A percentile compares a stretch with the other conserved stretches of the same genome.
phyloP scores from a whole-genome alignment of 2,797 vertebrate species.

The Typhlichthys subterraneus region DNA sequence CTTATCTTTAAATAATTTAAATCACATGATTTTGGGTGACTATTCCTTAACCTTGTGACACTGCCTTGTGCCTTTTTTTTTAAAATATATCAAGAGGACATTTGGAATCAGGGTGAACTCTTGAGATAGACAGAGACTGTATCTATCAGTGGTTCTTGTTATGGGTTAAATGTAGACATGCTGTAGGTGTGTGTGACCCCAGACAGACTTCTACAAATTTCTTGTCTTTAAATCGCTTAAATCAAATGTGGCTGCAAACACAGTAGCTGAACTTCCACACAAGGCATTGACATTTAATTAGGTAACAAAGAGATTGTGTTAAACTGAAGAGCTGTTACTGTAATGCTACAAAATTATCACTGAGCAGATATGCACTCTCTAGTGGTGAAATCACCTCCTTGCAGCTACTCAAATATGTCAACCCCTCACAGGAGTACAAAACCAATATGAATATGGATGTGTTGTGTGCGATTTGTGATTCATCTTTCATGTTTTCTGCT shows the following conservation, averaged over 20 bases:
- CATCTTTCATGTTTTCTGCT: slow-evolving; percentile 62
- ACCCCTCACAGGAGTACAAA: slow-evolving; percentile 34
- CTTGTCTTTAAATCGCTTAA: not conserved
- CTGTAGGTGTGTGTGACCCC: slow-evolving; percentile 27
- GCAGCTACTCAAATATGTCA: not conserved
- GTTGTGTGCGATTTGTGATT: slow-evolving; percentile 40
- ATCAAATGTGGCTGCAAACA: too few relatives aligned
- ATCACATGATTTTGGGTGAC: too few relatives aligned
- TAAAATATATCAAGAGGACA: too few relatives aligned
- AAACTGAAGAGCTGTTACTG: slow-evolving; percentile 9
- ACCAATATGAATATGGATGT: slow-evolving; percentile 37
- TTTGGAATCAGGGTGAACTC: slow-evolving; percentile 5
- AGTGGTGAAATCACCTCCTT: slow-evolving; percentile 38
- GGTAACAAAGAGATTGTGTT: too few relatives aligned
- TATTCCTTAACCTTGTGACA: too few relatives aligned
- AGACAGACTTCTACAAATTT: slow-evolving; percentile 41
- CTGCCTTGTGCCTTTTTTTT: too few relatives aligned
- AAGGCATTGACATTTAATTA: too few relatives aligned
- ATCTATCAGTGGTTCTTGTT: slow-evolving; percentile 5
- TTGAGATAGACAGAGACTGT: slow-evolving; percentile 18
- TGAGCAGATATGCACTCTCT: slow-evolving; percentile 24
- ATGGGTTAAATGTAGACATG: slow-evolving; percentile 21
- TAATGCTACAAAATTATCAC: slow-evolving; percentile 21
- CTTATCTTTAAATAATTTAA: too few relatives aligned
- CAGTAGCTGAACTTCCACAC: too few relatives aligned